A percentile compares a stretch with the other conserved stretches of the same genome.
Evolutionary conservation across 2,888 invertebrate species (phyloP).

Genomic region (Strigamia maritima): DNA sequence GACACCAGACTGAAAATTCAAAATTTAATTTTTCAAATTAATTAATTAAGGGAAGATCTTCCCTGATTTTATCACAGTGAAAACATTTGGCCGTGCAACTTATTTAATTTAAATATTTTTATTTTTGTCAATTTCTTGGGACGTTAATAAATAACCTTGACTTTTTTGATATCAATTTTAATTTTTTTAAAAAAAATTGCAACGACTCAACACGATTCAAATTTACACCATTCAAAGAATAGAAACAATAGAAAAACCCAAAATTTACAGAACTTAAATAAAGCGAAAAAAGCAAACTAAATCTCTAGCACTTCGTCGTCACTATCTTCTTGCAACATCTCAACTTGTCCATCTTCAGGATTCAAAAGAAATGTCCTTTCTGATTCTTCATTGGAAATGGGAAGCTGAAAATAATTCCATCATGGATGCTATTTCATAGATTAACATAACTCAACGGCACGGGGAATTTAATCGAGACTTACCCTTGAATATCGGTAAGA

Average conservation of each 20-base stretch:
- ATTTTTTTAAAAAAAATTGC: background rate
- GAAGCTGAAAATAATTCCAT: conserved; percentile 5
- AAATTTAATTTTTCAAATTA: background rate
- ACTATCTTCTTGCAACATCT: background rate
- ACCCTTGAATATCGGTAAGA: conserved; percentile 13
- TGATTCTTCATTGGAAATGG: background rate
- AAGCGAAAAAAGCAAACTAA: background rate
- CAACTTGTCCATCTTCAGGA: conserved; percentile 8
- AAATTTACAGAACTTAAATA: background rate
- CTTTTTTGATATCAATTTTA: too few species aligned
- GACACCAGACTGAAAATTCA: background rate
- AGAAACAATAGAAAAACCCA: background rate
- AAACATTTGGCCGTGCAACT: background rate
- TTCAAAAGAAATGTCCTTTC: background rate
- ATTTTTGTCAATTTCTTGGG: background rate
- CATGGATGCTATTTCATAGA: background rate
- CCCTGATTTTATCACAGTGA: conserved; percentile 15
- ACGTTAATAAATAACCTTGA: background rate
- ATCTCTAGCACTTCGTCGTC: background rate
- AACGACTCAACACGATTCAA: background rate
- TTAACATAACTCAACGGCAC: background rate
- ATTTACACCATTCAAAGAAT: background rate
- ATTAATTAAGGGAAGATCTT: background rate
- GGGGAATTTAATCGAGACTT: background rate
- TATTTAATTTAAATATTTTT: background rate